Percentiles rank a stretch among this genome's conserved stretches.
phyloP scores from a whole-genome alignment of 2,888 invertebrate species.

The Phytoseiulus persimilis region DNA sequence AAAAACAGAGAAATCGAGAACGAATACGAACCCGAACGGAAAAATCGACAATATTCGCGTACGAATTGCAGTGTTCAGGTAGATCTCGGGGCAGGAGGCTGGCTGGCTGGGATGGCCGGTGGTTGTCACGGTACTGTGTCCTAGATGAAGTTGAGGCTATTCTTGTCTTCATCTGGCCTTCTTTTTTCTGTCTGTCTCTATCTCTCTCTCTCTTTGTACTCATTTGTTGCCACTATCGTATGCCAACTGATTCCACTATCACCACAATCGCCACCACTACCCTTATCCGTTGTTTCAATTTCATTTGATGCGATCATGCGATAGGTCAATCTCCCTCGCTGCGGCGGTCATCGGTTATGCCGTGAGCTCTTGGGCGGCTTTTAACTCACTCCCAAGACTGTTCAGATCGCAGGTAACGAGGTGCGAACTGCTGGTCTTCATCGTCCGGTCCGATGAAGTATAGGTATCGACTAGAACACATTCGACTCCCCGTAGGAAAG shows the following conservation, averaged over 20 bases:
- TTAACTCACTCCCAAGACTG: not conserved
- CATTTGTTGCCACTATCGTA: not conserved
- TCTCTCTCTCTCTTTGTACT: conserved; percentile 5
- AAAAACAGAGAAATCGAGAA: not conserved
- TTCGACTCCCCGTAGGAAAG: too few species aligned
- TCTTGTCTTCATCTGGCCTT: conserved; percentile 5
- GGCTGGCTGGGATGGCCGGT: not conserved
- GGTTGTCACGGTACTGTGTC: not conserved
- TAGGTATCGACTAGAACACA: too few species aligned
- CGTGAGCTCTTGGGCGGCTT: not conserved
- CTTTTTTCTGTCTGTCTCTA: conserved; percentile 5
- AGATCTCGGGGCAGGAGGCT: conserved; percentile 5
- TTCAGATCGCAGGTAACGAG: too few species aligned
- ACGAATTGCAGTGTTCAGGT: not conserved
- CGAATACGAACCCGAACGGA: not conserved
- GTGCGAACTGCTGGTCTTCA: too few species aligned
- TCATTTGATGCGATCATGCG: not conserved
- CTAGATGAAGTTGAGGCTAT: not conserved
- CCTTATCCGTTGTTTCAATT: not conserved
- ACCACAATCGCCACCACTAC: not conserved
- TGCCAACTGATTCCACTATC: not conserved
- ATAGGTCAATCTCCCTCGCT: not conserved
- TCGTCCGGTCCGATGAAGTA: too few species aligned
- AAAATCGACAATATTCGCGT: not conserved
- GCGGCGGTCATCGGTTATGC: not conserved